Evolutionary conservation across 2,113 vertebrate genomes (phyloP).

Genomic region (Poeciliopsis prolifica): DNA sequence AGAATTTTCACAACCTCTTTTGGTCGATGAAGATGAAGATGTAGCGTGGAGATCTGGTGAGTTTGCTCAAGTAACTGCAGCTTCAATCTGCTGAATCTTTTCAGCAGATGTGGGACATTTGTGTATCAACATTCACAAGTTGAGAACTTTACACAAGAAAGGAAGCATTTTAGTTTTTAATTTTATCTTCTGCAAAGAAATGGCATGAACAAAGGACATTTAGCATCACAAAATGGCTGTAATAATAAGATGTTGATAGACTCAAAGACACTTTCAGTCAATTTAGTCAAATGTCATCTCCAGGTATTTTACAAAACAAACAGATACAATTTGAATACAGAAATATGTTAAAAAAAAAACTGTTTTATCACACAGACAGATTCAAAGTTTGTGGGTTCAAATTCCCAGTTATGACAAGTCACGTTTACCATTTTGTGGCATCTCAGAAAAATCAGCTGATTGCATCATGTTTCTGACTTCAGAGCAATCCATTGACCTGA

Average conservation of each 20-base stretch:
- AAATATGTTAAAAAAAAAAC: too few species aligned
- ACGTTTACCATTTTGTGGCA: not conserved
- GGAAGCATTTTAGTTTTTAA: slow-evolving; percentile 26
- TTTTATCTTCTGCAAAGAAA: slow-evolving; percentile 8
- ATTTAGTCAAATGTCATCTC: not conserved
- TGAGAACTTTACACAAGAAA: not conserved
- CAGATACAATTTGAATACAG: not conserved
- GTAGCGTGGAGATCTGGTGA: not conserved
- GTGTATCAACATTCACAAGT: not conserved
- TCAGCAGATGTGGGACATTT: not conserved
- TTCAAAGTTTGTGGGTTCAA: not conserved
- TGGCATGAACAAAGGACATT: slow-evolving; percentile 55
- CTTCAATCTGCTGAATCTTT: not conserved
- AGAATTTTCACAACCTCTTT: not conserved
- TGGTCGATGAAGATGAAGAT: not conserved
- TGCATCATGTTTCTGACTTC: not conserved
- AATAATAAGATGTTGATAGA: slow-evolving; percentile 68
- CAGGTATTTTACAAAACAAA: too few species aligned
- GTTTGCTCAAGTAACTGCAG: not conserved
- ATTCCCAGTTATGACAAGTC: too few species aligned
- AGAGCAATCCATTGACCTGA: not conserved
- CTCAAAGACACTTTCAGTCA: slow-evolving; percentile 14
- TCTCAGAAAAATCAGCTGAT: not conserved
- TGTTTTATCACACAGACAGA: not conserved
- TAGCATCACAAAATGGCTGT: slow-evolving; percentile 43